A percentile compares a stretch with the other conserved stretches of the same genome.
Conservation (phyloP, 2,888 invertebrate genomes). For the Cryptocephalus primarius region DNA sequence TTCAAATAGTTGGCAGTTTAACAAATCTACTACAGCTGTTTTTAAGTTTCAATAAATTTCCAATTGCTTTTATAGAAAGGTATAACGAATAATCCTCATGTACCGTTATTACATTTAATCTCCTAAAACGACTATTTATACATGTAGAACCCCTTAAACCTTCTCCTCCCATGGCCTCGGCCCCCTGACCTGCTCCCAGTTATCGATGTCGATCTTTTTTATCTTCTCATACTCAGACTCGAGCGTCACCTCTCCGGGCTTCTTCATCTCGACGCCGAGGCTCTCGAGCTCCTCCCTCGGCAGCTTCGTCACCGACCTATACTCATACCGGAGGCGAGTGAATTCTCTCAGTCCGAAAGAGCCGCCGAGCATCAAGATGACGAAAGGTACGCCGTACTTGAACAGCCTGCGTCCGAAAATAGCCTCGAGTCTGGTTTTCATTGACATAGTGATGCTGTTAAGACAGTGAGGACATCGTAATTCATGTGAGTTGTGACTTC, state of each 20-base stretch:
- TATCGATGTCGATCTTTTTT: constrained; percentile 60
- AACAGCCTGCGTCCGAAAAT: constrained; percentile 31
- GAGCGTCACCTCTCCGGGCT: constrained; percentile 55
- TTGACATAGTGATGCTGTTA: too few relatives aligned
- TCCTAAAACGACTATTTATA: too few relatives aligned
- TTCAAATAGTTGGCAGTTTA: too few relatives aligned
- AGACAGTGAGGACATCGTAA: too few relatives aligned
- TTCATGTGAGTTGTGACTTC: too few relatives aligned
- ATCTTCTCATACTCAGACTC: constrained; percentile 67
- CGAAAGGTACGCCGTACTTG: constrained; percentile 61
- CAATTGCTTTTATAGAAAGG: too few relatives aligned
- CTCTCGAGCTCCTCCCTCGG: constrained; percentile 55
- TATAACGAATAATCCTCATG: too few relatives aligned
- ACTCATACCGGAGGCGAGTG: constrained; percentile 57
- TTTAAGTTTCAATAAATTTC: too few relatives aligned
- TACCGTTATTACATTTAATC: too few relatives aligned
- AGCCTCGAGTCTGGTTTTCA: constrained; percentile 1
- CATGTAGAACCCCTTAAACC: background rate
- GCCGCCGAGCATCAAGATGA: constrained; percentile 62
- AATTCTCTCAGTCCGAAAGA: constrained; percentile 69
- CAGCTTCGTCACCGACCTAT: constrained; percentile 44
- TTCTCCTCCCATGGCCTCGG: constrained; percentile 75
- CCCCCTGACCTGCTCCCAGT: constrained; percentile 78
- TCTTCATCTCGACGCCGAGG: constrained; percentile 55
- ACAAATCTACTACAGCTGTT: too few relatives aligned